phyloP scores from a whole-genome alignment of 2,888 invertebrate genomes.

The Apeira syringaria region DNA sequence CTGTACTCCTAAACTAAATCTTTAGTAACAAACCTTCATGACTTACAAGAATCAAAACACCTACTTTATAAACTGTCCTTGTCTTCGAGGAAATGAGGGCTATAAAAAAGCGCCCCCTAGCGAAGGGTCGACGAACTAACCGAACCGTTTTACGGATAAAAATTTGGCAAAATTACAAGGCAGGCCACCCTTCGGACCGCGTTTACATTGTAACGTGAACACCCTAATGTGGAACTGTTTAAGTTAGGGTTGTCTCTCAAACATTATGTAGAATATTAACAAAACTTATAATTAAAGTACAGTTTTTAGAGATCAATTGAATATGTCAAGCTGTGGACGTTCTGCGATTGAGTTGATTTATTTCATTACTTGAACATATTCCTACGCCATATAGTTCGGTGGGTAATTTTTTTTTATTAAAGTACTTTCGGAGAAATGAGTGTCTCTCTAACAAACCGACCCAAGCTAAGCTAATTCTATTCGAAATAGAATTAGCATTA shows the following conservation, averaged over 20 bases:
- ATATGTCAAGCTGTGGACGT: too few species aligned
- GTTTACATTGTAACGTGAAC: conserved; percentile 81
- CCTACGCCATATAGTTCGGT: too few species aligned
- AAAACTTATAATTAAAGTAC: too few species aligned
- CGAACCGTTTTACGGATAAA: conserved; percentile 69
- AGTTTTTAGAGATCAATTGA: too few species aligned
- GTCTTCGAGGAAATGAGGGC: conserved; percentile 51
- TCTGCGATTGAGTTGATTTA: too few species aligned
- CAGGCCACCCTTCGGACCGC: conserved; percentile 60
- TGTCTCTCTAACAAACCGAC: too few species aligned
- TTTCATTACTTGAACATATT: too few species aligned
- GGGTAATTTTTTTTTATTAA: too few species aligned
- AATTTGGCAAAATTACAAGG: conserved; percentile 81
- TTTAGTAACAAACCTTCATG: neutral
- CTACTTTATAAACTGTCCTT: conserved; percentile 57
- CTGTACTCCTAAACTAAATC: neutral
- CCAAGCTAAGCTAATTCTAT: too few species aligned
- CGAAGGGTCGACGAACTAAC: conserved; percentile 51
- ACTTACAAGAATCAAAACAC: conserved; percentile 53
- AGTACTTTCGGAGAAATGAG: too few species aligned
- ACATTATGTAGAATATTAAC: too few species aligned
- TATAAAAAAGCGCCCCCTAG: conserved; percentile 54
- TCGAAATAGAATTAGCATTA: too few species aligned
- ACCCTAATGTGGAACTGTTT: conserved; percentile 77
- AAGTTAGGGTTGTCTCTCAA: conserved; percentile 68